phyloP scores from a whole-genome alignment of 2,888 invertebrate species.

The Synanthedon formicaeformis region DNA sequence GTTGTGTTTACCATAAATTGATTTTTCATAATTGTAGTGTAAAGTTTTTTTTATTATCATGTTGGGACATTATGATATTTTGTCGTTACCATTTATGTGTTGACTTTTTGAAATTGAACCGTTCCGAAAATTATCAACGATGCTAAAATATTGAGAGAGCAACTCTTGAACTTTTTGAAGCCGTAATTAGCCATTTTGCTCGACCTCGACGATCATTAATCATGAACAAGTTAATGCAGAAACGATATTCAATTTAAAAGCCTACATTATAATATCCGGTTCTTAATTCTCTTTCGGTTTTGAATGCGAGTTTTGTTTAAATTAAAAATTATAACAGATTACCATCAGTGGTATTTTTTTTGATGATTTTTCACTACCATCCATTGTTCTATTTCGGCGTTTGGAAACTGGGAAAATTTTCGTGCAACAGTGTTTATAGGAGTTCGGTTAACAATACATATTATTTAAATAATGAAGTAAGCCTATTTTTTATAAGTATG shows the following conservation, averaged over 20 bases:
- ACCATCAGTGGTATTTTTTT: slow-evolving; percentile 22
- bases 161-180: slow-evolving; percentile 3
- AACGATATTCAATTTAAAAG: slow-evolving; percentile 1
- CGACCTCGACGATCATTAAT: slow-evolving; percentile 3
- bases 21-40: too few relatives aligned
- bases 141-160: slow-evolving; percentile 25
- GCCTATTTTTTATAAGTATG: too few relatives aligned
- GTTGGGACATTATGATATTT: too few relatives aligned
- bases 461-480: neutral
- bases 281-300: neutral
- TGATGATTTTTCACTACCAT: slow-evolving; percentile 26
- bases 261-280: neutral
- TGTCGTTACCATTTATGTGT: neutral
- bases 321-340: slow-evolving; percentile 22
- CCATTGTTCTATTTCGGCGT: slow-evolving; percentile 28
- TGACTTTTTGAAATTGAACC: neutral
- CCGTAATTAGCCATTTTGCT: slow-evolving; percentile 5
- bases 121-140: neutral
- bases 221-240: slow-evolving; percentile 1
- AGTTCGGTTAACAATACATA: slow-evolving; percentile 11
- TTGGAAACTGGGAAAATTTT: slow-evolving; percentile 15
- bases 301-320: slow-evolving; percentile 1
- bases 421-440: slow-evolving; percentile 7
- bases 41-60: too few relatives aligned
- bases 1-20: too few relatives aligned